Conservation (phyloP, 2,113 vertebrate genomes). For the Aspidoscelis tigris region DNA sequence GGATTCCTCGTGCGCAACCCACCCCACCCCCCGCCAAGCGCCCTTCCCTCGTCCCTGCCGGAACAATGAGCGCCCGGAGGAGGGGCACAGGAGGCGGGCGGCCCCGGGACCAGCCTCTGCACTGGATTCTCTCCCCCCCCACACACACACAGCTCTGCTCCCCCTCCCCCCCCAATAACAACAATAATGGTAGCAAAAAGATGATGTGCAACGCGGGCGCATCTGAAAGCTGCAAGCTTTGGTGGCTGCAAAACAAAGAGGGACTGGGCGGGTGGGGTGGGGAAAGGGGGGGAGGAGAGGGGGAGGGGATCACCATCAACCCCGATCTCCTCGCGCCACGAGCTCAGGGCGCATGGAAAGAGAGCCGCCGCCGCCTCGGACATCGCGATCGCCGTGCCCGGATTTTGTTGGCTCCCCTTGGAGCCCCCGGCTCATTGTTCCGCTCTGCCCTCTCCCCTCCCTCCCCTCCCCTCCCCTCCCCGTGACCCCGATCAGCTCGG, state of each 20-base stretch:
- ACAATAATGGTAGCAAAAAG: not conserved
- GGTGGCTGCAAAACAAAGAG: constrained; percentile 49
- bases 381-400: no score
- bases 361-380: no score
- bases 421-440: no score
- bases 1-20: not conserved
- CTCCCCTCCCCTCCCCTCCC: not conserved
- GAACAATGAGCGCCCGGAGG: not conserved
- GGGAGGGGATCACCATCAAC: no score
- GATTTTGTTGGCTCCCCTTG: no score
- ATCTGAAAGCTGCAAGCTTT: not conserved
- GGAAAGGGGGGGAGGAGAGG: not conserved
- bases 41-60: constrained; percentile 13
- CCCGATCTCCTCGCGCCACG: no score
- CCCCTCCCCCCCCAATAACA: not conserved
- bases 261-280: not conserved
- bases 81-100: no score
- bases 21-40: not conserved
- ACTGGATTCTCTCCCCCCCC: no score
- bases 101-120: no score
- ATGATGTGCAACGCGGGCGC: no score
- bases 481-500: not conserved
- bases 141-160: not conserved
- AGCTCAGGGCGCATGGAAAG: no score
- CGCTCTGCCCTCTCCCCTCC: no score